Percentiles rank a stretch among this genome's conserved stretches.
phyloP scores from a whole-genome alignment of 2,888 invertebrate genomes.

The Tuta absoluta region DNA sequence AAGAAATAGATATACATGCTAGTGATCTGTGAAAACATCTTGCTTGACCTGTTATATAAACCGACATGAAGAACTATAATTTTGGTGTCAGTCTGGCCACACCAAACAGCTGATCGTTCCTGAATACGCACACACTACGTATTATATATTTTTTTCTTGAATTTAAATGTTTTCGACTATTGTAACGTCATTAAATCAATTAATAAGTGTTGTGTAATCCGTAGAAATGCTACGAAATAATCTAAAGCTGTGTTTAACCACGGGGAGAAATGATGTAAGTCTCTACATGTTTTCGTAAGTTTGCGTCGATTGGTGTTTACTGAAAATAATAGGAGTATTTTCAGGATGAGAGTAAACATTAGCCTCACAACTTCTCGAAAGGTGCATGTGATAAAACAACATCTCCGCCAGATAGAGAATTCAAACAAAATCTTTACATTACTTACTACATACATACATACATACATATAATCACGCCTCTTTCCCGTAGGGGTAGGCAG shows the following conservation, averaged over 20 bases:
- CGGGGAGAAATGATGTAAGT: constrained; percentile 53
- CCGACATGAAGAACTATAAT: too few relatives aligned
- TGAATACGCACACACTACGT: neutral
- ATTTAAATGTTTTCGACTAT: neutral
- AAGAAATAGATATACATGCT: too few relatives aligned
- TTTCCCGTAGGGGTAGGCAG: neutral
- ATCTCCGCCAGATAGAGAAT: neutral
- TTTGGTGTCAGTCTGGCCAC: neutral
- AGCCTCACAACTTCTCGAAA: neutral
- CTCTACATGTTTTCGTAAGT: neutral
- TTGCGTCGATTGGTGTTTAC: neutral
- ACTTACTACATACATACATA: too few relatives aligned
- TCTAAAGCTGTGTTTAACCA: constrained; percentile 43
- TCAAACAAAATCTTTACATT: neutral
- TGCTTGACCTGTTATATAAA: too few relatives aligned
- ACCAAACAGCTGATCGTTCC: neutral
- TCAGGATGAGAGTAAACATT: neutral
- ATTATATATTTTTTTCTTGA: neutral
- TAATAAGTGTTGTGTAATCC: neutral
- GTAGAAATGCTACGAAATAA: constrained; percentile 56
- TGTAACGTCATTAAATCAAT: neutral
- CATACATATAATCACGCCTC: too few relatives aligned
- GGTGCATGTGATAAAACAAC: neutral
- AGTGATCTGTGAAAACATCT: too few relatives aligned
- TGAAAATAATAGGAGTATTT: neutral